A percentile compares a stretch with the other conserved stretches of the same genome.
These are phyloP conservation scores for Philypnodon macrostomus DNA, from an alignment of 2,797 vertebrate genomes.

Conservation along the genomic window DNA sequence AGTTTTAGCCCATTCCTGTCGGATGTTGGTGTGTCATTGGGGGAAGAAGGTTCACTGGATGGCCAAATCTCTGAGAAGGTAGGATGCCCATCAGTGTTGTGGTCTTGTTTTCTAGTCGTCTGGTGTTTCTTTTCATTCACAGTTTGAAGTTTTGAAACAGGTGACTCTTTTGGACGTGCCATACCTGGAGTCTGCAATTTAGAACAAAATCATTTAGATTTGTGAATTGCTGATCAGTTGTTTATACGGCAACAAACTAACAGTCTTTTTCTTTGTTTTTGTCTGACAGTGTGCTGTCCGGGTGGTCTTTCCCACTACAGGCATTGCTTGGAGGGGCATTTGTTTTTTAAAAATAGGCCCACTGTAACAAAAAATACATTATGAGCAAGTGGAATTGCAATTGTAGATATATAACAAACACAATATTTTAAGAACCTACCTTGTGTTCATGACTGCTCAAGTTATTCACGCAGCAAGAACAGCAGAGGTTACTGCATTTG, in stretches of 20 bases:
- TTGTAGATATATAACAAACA: too few species aligned
- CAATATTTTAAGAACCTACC: too few species aligned
- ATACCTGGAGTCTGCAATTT: slow-evolving; percentile 69
- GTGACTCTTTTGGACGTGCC: slow-evolving; percentile 36
- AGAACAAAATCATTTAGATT: not conserved
- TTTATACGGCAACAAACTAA: slow-evolving; percentile 25
- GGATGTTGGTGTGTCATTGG: slow-evolving; percentile 16
- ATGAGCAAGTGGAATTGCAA: too few species aligned
- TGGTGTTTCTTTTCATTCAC: slow-evolving; percentile 31
- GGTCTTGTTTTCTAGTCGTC: slow-evolving; percentile 21
- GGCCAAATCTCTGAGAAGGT: slow-evolving; percentile 79
- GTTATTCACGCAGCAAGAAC: too few species aligned
- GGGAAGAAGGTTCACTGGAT: slow-evolving; percentile 65
- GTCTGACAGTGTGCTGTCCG: slow-evolving; percentile 56
- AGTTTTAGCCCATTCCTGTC: slow-evolving; percentile 23
- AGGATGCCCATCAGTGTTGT: slow-evolving; percentile 29
- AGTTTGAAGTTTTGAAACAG: slow-evolving; percentile 19
- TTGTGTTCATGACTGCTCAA: too few species aligned
- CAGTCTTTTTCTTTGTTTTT: slow-evolving; percentile 62
- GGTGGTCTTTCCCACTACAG: slow-evolving; percentile 49
- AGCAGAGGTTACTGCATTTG: too few species aligned
- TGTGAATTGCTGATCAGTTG: not conserved
- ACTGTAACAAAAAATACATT: too few species aligned
- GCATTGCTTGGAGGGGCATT: slow-evolving; percentile 60
- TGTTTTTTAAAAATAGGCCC: slow-evolving; percentile 69